phyloP scores from a whole-genome alignment of 2,888 invertebrate species.

The Trichacis sp. region DNA sequence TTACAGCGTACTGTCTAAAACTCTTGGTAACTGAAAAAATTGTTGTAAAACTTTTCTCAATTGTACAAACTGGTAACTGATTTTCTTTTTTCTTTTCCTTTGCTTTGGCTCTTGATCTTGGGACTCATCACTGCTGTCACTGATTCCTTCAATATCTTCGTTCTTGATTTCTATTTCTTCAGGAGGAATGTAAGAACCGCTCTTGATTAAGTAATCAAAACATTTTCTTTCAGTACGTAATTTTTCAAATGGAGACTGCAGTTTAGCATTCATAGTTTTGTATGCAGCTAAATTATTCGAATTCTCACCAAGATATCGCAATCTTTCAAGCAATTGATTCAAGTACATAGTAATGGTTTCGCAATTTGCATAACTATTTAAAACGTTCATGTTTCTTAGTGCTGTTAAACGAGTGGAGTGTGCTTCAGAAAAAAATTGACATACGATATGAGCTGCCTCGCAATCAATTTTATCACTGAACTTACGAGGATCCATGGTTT shows the following conservation, averaged over 20 bases:
- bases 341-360: background rate
- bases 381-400: too few species aligned
- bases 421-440: too few species aligned
- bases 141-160: too few species aligned
- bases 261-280: conserved; percentile 6
- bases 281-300: conserved; percentile 15
- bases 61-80: conserved; percentile 28
- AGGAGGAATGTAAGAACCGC: conserved; percentile 15
- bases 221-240: conserved; percentile 13
- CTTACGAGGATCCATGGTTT: too few species aligned
- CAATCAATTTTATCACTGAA: too few species aligned
- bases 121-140: too few species aligned
- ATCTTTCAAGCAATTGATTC: conserved; percentile 14
- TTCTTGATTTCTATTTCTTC: conserved; percentile 16
- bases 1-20: conserved; percentile 17
- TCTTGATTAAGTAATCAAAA: conserved; percentile 8
- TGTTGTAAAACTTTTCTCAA: conserved; percentile 19
- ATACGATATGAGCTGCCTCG: too few species aligned
- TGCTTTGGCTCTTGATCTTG: too few species aligned
- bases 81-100: conserved; percentile 4
- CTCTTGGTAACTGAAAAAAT: conserved; percentile 26
- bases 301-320: conserved; percentile 14
- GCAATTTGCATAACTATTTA: too few species aligned
- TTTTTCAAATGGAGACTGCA: conserved; percentile 18
- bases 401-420: too few species aligned